Base-by-base conservation (phyloP, 2,888 invertebrate genomes). In the Andrena flavipes region DNA sequence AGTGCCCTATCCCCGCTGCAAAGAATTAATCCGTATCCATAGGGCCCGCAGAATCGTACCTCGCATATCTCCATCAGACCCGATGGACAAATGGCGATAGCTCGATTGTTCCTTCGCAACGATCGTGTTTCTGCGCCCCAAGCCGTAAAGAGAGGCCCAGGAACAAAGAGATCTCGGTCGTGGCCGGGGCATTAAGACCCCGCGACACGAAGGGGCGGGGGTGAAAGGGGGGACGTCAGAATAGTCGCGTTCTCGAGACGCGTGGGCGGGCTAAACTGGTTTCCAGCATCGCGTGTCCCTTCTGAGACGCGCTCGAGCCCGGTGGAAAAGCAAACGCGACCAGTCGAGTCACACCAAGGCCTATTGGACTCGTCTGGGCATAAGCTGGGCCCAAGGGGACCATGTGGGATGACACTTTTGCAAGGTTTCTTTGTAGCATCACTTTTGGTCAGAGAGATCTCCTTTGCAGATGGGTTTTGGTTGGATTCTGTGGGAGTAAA, bases 251-350 rank as follows among this genome's bases (percentile, higher is more conserved):
- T 78, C 76, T 71, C 63, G 73, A 76, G 56, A 84, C 76, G 86
- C 69, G 86, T 88, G 80, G 88, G 88, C 85, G 88, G 76, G 77
- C 64, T 69, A 80, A 88, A 88, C 88, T 88, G 88, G 88, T 88
- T 88, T 79, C 79, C 80, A 76, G 71, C 70, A 81, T 79, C 76
- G 76, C 76, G 76, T 71, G 73, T 68, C 78, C 68, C 70, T 71
- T 48, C 33, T 16, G 59, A 65, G 68, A 71, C 65, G 60, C 54
- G 48, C 60, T 64, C 51, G 8, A 56, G 69, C 75, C 62, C 79
- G 82, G 76, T 59, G 74, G 71, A 76, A 64, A 69, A 73, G 56
- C 30, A 33, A 33, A 72, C 29, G 29, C 35, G 67, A 59, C 26
- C 54, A 16, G 51, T 42, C 42, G 16, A 16, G 42, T 42, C 42